phyloP scores from a whole-genome alignment of 2,797 vertebrate species.

The Oreochromis mossambicus region DNA sequence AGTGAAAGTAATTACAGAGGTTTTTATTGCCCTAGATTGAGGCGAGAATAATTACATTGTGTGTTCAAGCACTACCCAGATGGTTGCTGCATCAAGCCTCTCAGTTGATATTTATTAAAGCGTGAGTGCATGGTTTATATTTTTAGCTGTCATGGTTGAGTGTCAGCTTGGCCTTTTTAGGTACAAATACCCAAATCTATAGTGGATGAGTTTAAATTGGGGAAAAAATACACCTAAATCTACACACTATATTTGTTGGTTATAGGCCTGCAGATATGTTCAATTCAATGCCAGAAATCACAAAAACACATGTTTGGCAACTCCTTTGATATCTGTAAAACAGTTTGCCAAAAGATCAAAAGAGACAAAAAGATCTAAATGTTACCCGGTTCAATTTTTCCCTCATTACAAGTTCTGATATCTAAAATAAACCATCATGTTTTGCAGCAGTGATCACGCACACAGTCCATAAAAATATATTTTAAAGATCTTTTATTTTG shows the following conservation, averaged over 20 bases:
- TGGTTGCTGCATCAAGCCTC: neutral
- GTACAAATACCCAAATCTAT: neutral
- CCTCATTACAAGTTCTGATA: neutral
- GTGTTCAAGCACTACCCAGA: slow-evolving; percentile 16
- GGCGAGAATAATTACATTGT: slow-evolving; percentile 58
- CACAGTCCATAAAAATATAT: neutral
- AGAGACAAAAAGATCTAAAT: neutral
- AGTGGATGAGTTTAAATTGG: neutral
- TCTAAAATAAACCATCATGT: neutral
- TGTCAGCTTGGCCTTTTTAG: neutral
- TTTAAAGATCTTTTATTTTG: neutral
- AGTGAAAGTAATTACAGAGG: slow-evolving; percentile 23
- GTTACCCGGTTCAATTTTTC: neutral
- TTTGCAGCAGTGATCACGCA: neutral
- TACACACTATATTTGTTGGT: neutral
- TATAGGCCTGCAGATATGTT: neutral
- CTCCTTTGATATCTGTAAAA: neutral
- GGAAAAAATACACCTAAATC: accelerated
- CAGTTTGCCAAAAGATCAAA: neutral
- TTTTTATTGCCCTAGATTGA: slow-evolving; percentile 52
- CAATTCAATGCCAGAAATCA: neutral
- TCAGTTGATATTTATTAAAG: slow-evolving; percentile 13
- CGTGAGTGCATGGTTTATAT: neutral
- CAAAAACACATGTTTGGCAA: neutral
- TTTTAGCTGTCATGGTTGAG: neutral